Evolutionary conservation across 2,797 vertebrate genomes (phyloP).

Genomic region (Clarias fuscus): DNA sequence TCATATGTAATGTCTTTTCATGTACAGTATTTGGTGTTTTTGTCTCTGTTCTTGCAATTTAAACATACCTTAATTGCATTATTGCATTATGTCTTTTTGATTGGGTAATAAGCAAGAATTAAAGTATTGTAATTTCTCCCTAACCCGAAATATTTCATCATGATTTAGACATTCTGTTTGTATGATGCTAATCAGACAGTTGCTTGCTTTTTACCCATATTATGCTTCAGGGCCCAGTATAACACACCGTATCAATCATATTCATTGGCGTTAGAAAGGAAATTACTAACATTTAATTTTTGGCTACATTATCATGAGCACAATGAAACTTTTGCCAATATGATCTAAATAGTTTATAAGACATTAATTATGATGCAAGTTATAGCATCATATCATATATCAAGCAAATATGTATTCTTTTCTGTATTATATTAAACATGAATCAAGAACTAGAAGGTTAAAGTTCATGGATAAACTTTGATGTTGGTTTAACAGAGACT

Average conservation of each 20-base stretch:
- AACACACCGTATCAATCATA: background rate
- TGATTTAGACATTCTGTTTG: background rate
- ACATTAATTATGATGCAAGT: background rate
- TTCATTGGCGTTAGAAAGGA: background rate
- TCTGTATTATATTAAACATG: background rate
- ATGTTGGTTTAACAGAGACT: background rate
- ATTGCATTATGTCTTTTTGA: background rate
- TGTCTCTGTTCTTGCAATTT: background rate
- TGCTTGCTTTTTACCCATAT: background rate
- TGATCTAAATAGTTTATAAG: background rate
- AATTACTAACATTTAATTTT: background rate
- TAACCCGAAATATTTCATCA: background rate
- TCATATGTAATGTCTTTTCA: background rate
- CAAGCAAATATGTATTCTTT: background rate
- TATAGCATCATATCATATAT: background rate
- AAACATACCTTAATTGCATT: background rate
- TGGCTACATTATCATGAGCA: background rate
- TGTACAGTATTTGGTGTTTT: background rate
- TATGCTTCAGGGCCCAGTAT: background rate
- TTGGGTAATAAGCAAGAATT: background rate
- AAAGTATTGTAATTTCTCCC: background rate
- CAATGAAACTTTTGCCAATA: background rate
- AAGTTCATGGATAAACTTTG: background rate
- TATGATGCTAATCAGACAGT: background rate
- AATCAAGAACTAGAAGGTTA: background rate